Evolutionary conservation across 1,140 invertebrate genomes (phyloP), one percentile per base, ranked within the genome.

Genomic region (Hylaeus volcanicus): DNA sequence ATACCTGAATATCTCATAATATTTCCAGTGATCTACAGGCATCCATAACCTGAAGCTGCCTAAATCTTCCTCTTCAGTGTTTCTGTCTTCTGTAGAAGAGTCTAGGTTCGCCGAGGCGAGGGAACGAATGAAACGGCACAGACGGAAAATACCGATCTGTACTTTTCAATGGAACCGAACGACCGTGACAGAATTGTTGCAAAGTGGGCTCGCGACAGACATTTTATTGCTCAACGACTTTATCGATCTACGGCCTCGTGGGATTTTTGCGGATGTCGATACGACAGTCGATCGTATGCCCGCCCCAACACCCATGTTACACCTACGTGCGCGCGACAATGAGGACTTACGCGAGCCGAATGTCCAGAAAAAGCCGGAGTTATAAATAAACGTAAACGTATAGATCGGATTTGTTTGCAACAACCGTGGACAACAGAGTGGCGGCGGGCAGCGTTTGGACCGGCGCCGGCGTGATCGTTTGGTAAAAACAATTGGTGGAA

Each of bases 221-320:
- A 79, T 56, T 74, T 63, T 45, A 66, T 80, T 83, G 60, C 60
- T 11, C 66, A 79, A 83, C 48, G 45, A 39, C 45, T 56, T 79
- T 79, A 85, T 85, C 71, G 75, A 80, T 79, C 55, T 61, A 58
- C 15, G 69, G 15, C 53, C 60, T 53, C 66, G 45, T 74, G 53
- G 55, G n/a, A 83, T 79, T 83, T 83, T 85, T 66, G 70, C 53
- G 56, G 70, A 84, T 65, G 56, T 71, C 55, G 55, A 75, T 56
- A 39, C 64, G 61, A 73, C 70, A 74, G 61, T 69, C 63, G 48
- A 37, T 58, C 53, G 26, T 45, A 53, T 39, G 63, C 39, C 60
- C 37, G 61, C 9, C 56, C 70, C 76, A 53, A 61, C 58, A 77
- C 73, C 65, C 72, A 69, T 83, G 63, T 79, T 53, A 68, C 71